Evolutionary conservation across 2,888 invertebrate genomes (phyloP).

Genomic region (Patella caerulea): DNA sequence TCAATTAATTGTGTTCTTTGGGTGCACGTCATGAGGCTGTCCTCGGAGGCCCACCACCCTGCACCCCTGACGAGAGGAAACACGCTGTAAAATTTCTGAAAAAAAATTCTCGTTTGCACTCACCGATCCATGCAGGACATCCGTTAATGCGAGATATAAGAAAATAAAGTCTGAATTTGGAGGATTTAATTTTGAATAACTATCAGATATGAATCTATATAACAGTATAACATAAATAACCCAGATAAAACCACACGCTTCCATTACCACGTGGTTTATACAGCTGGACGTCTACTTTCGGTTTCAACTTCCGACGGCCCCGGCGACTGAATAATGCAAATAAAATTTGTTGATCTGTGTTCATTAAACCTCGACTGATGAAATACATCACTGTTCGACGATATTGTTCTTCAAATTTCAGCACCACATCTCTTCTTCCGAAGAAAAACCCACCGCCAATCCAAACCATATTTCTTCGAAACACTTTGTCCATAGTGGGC

Average conservation of each 20-base stretch:
- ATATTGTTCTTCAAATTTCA: constrained; percentile 33
- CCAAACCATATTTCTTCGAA: constrained; percentile 39
- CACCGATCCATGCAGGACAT: too few species aligned
- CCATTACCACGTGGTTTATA: constrained; percentile 6
- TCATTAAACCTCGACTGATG: constrained; percentile 29
- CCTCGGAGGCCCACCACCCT: too few species aligned
- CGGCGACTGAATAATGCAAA: constrained; percentile 21
- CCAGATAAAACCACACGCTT: constrained; percentile 20
- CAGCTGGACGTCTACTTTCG: constrained; percentile 18
- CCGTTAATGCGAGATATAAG: not conserved
- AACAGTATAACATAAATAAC: constrained; percentile 21
- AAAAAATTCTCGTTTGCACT: too few species aligned
- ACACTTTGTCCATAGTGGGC: constrained; percentile 20
- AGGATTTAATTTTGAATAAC: too few species aligned
- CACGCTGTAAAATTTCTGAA: too few species aligned
- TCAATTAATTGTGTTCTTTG: too few species aligned
- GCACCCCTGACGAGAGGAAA: too few species aligned
- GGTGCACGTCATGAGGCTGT: too few species aligned
- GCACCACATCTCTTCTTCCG: constrained; percentile 24
- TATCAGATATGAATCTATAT: not conserved
- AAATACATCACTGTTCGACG: constrained; percentile 36
- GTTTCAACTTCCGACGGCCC: constrained; percentile 10
- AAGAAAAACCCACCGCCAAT: constrained; percentile 41
- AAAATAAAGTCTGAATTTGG: not conserved
- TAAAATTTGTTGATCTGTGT: constrained; percentile 42